Conservation (phyloP, 1,140 invertebrate genomes). For the Aricia agestis region DNA sequence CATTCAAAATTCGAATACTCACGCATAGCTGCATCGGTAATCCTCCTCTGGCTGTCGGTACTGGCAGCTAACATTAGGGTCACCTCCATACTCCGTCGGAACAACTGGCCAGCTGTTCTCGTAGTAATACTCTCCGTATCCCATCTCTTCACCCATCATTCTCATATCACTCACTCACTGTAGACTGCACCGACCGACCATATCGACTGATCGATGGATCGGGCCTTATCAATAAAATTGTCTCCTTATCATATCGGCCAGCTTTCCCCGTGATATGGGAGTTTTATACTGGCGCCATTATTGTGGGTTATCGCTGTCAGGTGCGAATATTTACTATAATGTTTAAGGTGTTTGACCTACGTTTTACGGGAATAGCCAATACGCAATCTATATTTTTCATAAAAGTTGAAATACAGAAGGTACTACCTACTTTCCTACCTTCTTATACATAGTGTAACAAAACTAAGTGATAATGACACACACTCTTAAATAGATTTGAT, state of each 20-base stretch:
- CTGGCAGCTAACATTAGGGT: conserved; percentile 43
- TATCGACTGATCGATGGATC: conserved; percentile 69
- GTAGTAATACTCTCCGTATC: conserved; percentile 78
- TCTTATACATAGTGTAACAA: no score
- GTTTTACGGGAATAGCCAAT: no score
- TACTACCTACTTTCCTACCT: no score
- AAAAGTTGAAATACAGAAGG: no score
- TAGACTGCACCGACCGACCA: conserved; percentile 40
- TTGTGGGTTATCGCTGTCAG: conserved; percentile 57
- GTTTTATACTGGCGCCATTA: conserved; percentile 64
- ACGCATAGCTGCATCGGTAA: conserved; percentile 71
- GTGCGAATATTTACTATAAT: conserved; percentile 28
- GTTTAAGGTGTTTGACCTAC: no score
- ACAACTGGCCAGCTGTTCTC: conserved; percentile 82
- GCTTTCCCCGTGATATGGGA: conserved; percentile 70
- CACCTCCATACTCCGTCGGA: conserved; percentile 79
- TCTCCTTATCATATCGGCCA: conserved; percentile 72
- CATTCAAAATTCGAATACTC: conserved; percentile 33
- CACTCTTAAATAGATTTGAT: no score
- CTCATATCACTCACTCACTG: conserved; percentile 51
- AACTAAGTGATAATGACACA: no score
- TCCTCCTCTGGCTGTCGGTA: conserved; percentile 77
- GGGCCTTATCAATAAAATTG: conserved; percentile 70
- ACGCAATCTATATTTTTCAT: no score
- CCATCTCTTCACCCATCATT: conserved; percentile 75